Evolutionary conservation across 2,113 vertebrate species (phyloP).

Genomic region (Sinocyclocheilus anshuiensis): DNA sequence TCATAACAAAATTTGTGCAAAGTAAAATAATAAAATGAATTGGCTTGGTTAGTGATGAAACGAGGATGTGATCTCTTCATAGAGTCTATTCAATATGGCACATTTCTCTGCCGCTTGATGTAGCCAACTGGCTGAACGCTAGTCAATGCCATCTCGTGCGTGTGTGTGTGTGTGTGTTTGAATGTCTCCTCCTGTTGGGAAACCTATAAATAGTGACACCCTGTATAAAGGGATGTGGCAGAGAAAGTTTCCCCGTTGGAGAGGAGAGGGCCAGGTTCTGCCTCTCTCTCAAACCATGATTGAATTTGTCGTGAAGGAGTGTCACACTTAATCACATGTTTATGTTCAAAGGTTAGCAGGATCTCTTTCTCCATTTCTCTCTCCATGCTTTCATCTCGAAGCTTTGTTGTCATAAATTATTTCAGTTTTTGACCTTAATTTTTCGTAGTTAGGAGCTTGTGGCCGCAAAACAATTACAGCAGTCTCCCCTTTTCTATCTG

Average conservation of each 20-base stretch:
- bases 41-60: conserved; percentile 60
- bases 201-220: conserved; percentile 56
- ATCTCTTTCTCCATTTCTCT: conserved; percentile 59
- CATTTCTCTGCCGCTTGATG: conserved; percentile 33
- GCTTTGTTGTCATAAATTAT: conserved; percentile 32
- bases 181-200: conserved; percentile 51
- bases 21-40: background rate
- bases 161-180: conserved; percentile 48
- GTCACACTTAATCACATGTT: conserved; percentile 87
- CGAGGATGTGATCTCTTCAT: conserved; percentile 46
- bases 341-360: conserved; percentile 82
- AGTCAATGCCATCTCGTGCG: conserved; percentile 39
- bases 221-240: conserved; percentile 57
- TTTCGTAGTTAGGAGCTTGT: conserved; percentile 16
- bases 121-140: conserved; percentile 28
- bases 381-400: conserved; percentile 24
- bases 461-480: conserved; percentile 30
- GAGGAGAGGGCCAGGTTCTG: conserved; percentile 78
- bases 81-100: conserved; percentile 23
- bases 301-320: conserved; percentile 88
- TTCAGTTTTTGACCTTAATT: conserved; percentile 37
- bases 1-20: background rate
- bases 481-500: background rate
- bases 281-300: conserved; percentile 85
- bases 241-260: conserved; percentile 56